A percentile compares a stretch with the other conserved stretches of the same genome.
phyloP scores from a whole-genome alignment of 2,888 invertebrate species.

The Leucophenga maculata region DNA sequence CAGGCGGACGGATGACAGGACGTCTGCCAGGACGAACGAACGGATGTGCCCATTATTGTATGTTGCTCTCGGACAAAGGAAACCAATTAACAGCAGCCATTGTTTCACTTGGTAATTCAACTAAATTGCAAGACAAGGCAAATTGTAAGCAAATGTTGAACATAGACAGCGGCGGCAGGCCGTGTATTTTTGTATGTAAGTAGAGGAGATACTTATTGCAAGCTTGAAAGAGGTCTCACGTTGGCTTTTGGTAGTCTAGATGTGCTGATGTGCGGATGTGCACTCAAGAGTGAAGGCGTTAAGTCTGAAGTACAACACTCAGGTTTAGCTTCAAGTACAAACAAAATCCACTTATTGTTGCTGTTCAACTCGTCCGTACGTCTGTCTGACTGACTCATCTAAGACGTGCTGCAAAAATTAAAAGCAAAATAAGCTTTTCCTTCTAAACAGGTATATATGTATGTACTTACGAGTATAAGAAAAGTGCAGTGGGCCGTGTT shows the following conservation, averaged over 20 bases:
- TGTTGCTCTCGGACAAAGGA: slow-evolving; percentile 62
- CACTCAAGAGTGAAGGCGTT: slow-evolving; percentile 6
- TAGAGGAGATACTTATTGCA: background rate
- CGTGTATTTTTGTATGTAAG: background rate
- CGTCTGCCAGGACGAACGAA: background rate
- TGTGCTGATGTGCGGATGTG: background rate
- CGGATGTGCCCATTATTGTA: slow-evolving; percentile 19
- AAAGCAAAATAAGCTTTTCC: background rate
- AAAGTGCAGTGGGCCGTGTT: too few relatives aligned
- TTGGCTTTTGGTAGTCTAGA: background rate
- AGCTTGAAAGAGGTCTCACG: background rate
- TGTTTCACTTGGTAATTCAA: slow-evolving; percentile 70
- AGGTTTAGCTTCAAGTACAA: slow-evolving; percentile 8
- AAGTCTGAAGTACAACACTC: slow-evolving; percentile 12
- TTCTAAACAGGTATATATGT: too few relatives aligned
- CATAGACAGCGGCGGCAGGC: slow-evolving; percentile 11
- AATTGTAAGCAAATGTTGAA: slow-evolving; percentile 46
- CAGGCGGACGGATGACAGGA: background rate
- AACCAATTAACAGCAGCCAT: slow-evolving; percentile 71
- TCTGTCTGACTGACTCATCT: background rate
- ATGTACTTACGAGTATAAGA: too few relatives aligned
- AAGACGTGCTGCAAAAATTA: background rate
- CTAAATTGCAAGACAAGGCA: slow-evolving; percentile 60
- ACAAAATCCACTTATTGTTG: background rate
- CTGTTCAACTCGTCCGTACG: too few relatives aligned